phyloP scores from a whole-genome alignment of 2,888 invertebrate species.

The Stenichneumon culpator region DNA sequence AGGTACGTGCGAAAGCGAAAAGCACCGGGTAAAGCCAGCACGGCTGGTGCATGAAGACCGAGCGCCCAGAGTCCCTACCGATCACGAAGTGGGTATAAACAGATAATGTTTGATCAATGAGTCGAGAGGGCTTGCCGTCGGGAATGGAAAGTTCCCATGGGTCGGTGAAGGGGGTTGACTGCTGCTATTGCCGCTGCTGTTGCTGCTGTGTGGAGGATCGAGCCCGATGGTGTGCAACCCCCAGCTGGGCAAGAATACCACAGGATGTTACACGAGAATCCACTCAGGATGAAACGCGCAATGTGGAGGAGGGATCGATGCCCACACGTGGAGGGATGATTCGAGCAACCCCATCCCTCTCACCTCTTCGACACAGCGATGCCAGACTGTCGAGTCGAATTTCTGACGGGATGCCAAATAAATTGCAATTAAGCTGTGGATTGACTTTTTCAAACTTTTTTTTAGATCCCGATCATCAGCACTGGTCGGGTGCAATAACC shows the following conservation, averaged over 20 bases:
- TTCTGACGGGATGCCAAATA: conserved; percentile 60
- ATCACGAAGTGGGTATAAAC: conserved; percentile 68
- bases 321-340: conserved; percentile 13
- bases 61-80: conserved; percentile 26
- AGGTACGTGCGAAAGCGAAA: conserved; percentile 26
- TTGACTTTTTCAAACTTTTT: conserved; percentile 24
- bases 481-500: not conserved
- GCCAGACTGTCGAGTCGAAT: conserved; percentile 35
- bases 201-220: conserved; percentile 22
- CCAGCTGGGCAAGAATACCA: not conserved
- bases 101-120: conserved; percentile 79
- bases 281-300: conserved; percentile 52
- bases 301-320: conserved; percentile 32
- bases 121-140: conserved; percentile 59
- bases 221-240: conserved; percentile 44
- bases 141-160: conserved; percentile 31
- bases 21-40: conserved; percentile 6
- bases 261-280: conserved; percentile 52
- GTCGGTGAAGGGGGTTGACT: conserved; percentile 53
- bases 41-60: conserved; percentile 14
- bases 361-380: conserved; percentile 3
- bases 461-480: conserved; percentile 2
- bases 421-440: conserved; percentile 54
- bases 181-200: conserved; percentile 6
- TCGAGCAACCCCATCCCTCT: not conserved